Percentiles rank a stretch among this genome's conserved stretches.
These are phyloP conservation scores for Hydrozoanthus tunicans DNA, from an alignment of 64 coral and sea anemone genomes.

Conservation along the genomic window DNA sequence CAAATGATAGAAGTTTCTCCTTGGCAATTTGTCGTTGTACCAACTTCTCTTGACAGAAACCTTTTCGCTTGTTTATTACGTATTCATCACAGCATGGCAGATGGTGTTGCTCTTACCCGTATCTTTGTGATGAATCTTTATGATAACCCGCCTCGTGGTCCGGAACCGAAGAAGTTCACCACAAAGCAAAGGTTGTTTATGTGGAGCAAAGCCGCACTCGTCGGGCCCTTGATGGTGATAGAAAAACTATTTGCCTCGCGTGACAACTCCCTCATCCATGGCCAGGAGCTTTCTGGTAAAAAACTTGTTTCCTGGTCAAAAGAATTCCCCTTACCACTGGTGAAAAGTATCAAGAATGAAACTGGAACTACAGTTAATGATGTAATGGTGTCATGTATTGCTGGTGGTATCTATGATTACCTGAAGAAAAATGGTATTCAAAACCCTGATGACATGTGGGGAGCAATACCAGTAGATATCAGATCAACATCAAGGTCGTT, in stretches of 20 bases:
- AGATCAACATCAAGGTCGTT: conserved; percentile 72
- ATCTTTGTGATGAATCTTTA: conserved; percentile 93
- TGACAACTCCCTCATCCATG: conserved; percentile 80
- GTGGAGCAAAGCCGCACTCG: conserved; percentile 93
- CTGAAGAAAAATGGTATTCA: conserved; percentile 45
- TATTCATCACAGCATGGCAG: conserved; percentile 92
- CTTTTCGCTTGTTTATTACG: conserved; percentile 78
- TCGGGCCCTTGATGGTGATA: conserved; percentile 72
- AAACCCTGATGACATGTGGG: conserved; percentile 90
- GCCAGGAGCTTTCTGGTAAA: conserved; percentile 78
- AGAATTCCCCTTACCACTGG: conserved; percentile 70
- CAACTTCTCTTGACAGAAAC: conserved; percentile 68
- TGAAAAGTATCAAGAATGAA: conserved; percentile 86
- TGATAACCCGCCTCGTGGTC: conserved; percentile 69
- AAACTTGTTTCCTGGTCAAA: conserved; percentile 88
- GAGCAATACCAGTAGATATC: conserved; percentile 91
- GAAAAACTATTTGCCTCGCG: conserved; percentile 75
- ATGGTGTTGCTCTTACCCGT: conserved; percentile 83
- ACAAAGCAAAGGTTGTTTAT: conserved; percentile 87
- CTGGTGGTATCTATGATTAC: conserved; percentile 84
- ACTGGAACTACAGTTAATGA: conserved; percentile 95
- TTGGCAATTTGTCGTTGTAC: conserved; percentile 94
- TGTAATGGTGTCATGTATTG: conserved; percentile 95
- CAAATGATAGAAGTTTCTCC: conserved; percentile 54
- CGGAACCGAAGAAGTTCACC: conserved; percentile 85